phyloP scores from a whole-genome alignment of 2,888 invertebrate genomes.

The Iphiclides podalirius region DNA sequence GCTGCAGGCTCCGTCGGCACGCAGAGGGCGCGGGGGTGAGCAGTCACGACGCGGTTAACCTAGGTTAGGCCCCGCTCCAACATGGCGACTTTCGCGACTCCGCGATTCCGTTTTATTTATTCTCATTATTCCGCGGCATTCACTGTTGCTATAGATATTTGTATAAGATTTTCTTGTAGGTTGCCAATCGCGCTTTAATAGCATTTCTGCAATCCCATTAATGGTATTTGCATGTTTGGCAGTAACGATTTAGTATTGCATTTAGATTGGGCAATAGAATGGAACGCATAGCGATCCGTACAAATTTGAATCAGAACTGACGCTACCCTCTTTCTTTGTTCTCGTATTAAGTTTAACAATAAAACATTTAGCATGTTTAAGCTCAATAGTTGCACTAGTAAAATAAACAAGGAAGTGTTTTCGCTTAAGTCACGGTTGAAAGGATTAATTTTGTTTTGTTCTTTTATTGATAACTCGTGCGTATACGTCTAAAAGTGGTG shows the following conservation, averaged over 20 bases:
- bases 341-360: neutral
- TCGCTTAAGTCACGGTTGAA: slow-evolving; percentile 13
- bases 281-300: slow-evolving; percentile 15
- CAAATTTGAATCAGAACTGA: too few species aligned
- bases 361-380: neutral
- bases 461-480: neutral
- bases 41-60: slow-evolving; percentile 72
- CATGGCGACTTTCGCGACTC: slow-evolving; percentile 47
- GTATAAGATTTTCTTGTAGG: slow-evolving; percentile 7
- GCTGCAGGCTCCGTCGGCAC: too few species aligned
- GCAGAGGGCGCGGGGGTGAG: slow-evolving; percentile 32
- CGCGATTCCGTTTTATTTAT: slow-evolving; percentile 27
- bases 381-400: slow-evolving; percentile 4
- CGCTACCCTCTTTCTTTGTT: slow-evolving; percentile 19
- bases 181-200: too few species aligned
- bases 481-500: neutral
- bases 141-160: slow-evolving; percentile 13
- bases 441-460: slow-evolving; percentile 16
- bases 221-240: too few species aligned
- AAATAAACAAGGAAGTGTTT: slow-evolving; percentile 19
- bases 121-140: slow-evolving; percentile 26
- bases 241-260: slow-evolving; percentile 9
- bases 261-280: slow-evolving; percentile 12
- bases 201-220: too few species aligned
- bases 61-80: slow-evolving; percentile 53